These are phyloP conservation scores for Phengaris arion DNA, from an alignment of 2,888 invertebrate species.

Conservation along the genomic window DNA sequence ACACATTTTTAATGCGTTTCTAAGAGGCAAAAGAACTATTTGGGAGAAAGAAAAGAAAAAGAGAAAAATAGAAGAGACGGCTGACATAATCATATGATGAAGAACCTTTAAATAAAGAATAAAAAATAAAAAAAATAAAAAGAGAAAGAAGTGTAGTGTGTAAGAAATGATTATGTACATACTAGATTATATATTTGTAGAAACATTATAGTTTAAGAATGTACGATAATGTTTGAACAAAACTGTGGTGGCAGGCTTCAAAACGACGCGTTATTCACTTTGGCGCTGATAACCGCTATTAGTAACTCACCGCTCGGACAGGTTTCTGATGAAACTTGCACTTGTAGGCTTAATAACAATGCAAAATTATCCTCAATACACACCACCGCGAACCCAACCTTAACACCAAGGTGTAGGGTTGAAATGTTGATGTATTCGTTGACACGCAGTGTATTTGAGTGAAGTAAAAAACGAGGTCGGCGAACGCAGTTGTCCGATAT, in stretches of 20 bases:
- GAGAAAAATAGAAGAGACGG: no score
- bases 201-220: no score
- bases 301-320: conserved; percentile 39
- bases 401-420: conserved; percentile 24
- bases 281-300: conserved; percentile 34
- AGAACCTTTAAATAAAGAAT: no score
- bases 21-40: no score
- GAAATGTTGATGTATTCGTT: conserved; percentile 13
- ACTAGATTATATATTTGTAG: no score
- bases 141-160: no score
- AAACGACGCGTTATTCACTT: not conserved
- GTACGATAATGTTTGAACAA: not conserved
- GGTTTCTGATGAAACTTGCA: conserved; percentile 37
- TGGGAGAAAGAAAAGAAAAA: no score
- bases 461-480: conserved; percentile 45
- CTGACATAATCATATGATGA: no score
- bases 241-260: not conserved
- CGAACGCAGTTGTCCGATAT: conserved; percentile 47
- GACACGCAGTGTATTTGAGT: conserved; percentile 39
- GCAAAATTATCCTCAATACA: conserved; percentile 35
- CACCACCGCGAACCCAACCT: conserved; percentile 4
- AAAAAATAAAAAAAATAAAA: no score
- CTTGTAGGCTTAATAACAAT: conserved; percentile 36
- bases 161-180: no score
- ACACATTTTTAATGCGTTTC: no score